A percentile compares a stretch with the other conserved stretches of the same genome.
Evolutionary conservation across 2,888 invertebrate species (phyloP).

Genomic region (Antheraea yamamai): DNA sequence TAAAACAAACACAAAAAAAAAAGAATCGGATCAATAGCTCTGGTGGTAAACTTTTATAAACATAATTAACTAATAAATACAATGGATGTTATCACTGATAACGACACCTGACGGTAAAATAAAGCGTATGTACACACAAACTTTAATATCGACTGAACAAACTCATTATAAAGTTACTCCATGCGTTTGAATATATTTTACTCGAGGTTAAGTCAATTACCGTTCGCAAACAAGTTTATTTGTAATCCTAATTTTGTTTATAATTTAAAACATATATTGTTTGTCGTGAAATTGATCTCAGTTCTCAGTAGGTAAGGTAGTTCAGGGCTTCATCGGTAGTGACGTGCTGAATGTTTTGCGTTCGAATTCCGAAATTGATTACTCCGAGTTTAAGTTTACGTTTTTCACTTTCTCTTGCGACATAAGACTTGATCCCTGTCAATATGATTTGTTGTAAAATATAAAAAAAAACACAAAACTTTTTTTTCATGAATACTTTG

Average conservation of each 20-base stretch:
- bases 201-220: neutral
- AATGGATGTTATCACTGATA: neutral
- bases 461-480: no score
- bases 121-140: neutral
- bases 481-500: no score
- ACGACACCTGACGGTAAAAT: neutral
- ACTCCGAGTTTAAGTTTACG: no score
- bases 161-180: neutral
- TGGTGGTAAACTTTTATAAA: neutral
- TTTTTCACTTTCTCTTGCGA: no score
- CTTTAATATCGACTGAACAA: neutral
- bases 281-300: neutral
- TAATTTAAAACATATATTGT: neutral
- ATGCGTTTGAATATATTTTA: neutral
- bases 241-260: neutral
- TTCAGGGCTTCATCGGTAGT: neutral
- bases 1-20: no score
- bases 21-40: no score
- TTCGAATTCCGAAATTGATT: no score
- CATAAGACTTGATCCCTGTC: no score
- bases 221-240: neutral
- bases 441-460: no score
- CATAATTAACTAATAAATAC: neutral
- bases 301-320: neutral
- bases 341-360: no score